Evolutionary conservation across 1,140 invertebrate species (phyloP), one percentile per base, ranked within the genome.

Genomic region (Sycophila sp.): DNA sequence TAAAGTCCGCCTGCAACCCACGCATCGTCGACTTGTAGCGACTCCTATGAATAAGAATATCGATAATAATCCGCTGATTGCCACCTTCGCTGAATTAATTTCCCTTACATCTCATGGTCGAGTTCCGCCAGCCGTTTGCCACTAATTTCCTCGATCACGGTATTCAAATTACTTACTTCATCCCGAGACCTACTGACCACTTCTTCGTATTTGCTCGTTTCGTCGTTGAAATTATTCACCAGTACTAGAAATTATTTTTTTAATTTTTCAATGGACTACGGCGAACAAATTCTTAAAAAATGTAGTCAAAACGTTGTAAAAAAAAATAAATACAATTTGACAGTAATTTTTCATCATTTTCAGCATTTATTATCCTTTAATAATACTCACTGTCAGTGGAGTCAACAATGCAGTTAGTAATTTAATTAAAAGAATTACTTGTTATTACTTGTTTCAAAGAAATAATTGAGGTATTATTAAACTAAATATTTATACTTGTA

Each of bases 31-130:
- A 49, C 51, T 58, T 28, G 36, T 45, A 51, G 30, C 30, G 24
- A 40, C 56, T 63, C 60, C 58, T 64, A 49, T 51, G 34, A 59
- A 67, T 49, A 10, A 28, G 10, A 38, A 53, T 26, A 6, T 38
- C 28, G 26, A 51, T 40, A 15, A 30, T 42, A 36, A 59, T 49
- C 30, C 2, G 11, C 6, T 28, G 38, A 30, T 10, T 53, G 42
- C 3, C 2, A 42, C 13, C 24, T 7, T 47, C 24, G 11, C 11
- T 45, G 11, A 55, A 64, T 62, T 45, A 49, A 62, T 63, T 49
- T 40, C 13, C 19, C 69, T 53, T 69, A 70, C 58, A 28, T 47
- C 60, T 69, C 22, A 42, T 58, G 17, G 13, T 59, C 34, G 42
- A 64, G 17, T 32, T 64, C 34, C 5, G 36, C 28, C 28, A 47